Percentiles rank a stretch among this genome's conserved stretches.
Conservation (phyloP, 2,113 vertebrate species). For the Pseudorectes ferrugineus region DNA sequence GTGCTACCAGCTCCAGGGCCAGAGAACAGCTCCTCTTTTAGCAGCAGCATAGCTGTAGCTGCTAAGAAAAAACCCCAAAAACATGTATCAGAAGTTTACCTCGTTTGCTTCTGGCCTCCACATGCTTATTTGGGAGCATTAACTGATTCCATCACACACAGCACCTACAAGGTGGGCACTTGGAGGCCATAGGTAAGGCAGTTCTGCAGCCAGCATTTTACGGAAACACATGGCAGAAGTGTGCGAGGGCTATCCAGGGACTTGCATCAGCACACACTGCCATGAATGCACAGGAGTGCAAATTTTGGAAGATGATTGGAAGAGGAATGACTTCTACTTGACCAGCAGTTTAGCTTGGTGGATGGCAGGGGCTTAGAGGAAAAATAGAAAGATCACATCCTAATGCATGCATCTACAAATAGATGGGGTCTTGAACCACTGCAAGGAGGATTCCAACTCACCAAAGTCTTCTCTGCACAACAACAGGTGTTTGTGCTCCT, state of each 20-base stretch:
- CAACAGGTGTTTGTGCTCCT: not conserved
- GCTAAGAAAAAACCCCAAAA: not conserved
- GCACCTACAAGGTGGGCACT: not conserved
- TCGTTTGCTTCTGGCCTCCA: not conserved
- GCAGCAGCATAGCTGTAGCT: not conserved
- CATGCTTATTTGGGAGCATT: not conserved
- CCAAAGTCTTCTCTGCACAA: not conserved
- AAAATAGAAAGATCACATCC: not conserved
- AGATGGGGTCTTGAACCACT: not conserved
- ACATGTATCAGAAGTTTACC: not conserved
- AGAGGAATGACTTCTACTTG: not conserved
- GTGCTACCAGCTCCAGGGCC: not conserved
- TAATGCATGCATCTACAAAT: not conserved
- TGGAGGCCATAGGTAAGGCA: not conserved
- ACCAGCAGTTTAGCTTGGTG: not conserved
- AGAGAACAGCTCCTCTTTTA: not conserved
- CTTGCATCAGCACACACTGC: accelerated
- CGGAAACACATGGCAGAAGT: not conserved
- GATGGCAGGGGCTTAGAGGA: not conserved
- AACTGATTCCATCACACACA: not conserved
- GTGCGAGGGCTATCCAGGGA: not conserved
- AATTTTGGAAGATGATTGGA: not conserved
- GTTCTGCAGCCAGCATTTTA: not conserved
- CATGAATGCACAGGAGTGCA: not conserved
- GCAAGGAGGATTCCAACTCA: not conserved